These are phyloP conservation scores for Drosophila pseudotalamancana DNA, from an alignment of 2,888 invertebrate genomes.

Conservation along the genomic window DNA sequence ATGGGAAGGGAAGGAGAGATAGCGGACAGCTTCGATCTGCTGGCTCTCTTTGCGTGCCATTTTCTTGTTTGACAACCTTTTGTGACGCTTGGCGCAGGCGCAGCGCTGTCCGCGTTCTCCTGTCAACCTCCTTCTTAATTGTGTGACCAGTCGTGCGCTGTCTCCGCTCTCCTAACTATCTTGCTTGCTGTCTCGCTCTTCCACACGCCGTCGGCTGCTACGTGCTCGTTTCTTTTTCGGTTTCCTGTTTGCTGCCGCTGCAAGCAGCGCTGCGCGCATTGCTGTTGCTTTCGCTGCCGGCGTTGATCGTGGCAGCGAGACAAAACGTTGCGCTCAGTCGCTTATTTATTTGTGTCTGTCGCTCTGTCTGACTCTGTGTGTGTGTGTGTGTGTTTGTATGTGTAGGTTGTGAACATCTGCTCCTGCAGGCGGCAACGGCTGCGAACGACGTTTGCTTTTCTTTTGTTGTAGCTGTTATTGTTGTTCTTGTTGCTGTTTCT, in stretches of 20 bases:
- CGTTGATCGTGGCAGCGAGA: constrained; percentile 65
- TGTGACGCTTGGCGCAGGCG: constrained; percentile 38
- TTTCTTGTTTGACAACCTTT: constrained; percentile 80
- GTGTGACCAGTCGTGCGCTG: constrained; percentile 59
- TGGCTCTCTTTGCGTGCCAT: constrained; percentile 65
- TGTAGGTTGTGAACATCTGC: constrained; percentile 82
- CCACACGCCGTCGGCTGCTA: constrained; percentile 12
- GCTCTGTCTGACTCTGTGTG: constrained; percentile 20
- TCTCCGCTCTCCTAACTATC: constrained; percentile 36
- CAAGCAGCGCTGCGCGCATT: constrained; percentile 25
- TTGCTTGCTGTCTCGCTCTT: constrained; percentile 25
- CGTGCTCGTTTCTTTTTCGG: constrained; percentile 57
- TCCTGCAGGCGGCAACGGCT: constrained; percentile 73
- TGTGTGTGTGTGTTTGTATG: constrained; percentile 56
- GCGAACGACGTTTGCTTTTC: constrained; percentile 63
- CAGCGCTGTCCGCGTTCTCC: constrained; percentile 43
- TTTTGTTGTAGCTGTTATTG: constrained; percentile 57
- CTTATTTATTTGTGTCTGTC: constrained; percentile 80
- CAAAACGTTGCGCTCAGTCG: constrained; percentile 66
- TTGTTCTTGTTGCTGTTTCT: constrained; percentile 42
- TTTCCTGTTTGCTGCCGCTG: constrained; percentile 71
- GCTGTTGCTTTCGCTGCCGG: constrained; percentile 51
- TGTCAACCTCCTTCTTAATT: constrained; percentile 74
- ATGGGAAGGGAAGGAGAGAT: too few relatives aligned
- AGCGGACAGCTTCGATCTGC: constrained; percentile 20